Evolutionary conservation across 2,888 invertebrate genomes (phyloP).

Genomic region (Minunthozetes semirufus): DNA sequence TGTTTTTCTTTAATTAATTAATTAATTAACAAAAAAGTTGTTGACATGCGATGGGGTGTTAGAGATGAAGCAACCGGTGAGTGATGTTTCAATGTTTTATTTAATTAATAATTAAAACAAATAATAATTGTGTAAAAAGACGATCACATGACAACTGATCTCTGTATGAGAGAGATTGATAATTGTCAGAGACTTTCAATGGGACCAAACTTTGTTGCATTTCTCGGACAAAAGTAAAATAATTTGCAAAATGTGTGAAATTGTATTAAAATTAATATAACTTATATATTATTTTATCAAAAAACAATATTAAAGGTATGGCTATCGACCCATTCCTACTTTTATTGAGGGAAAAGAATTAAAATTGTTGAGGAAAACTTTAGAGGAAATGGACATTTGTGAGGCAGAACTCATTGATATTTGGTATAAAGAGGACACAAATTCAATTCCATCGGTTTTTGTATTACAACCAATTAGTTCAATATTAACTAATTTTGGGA

Average conservation of each 20-base stretch:
- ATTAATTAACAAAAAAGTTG: conserved; percentile 65
- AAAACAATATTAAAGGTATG: conserved; percentile 56
- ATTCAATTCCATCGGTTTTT: conserved; percentile 89
- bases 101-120: background rate
- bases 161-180: conserved; percentile 96
- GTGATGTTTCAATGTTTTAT: background rate
- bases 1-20: conserved; percentile 49
- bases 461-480: conserved; percentile 95
- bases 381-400: conserved; percentile 66
- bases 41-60: conserved; percentile 98
- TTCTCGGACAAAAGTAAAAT: conserved; percentile 76
- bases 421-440: conserved; percentile 94
- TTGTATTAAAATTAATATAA: background rate
- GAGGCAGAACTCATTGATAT: conserved; percentile 76
- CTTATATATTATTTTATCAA: background rate
- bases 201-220: conserved; percentile 97
- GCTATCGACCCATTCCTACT: conserved; percentile 93
- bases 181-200: conserved; percentile 94
- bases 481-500: conserved; percentile 92
- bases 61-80: conserved; percentile 79
- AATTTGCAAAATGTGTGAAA: background rate
- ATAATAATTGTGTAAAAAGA: conserved; percentile 52
- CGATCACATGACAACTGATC: conserved; percentile 97
- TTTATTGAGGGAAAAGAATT: conserved; percentile 86
- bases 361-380: conserved; percentile 74